Percentiles rank a stretch among this genome's conserved stretches.
Conservation (phyloP, 2,888 invertebrate genomes). For the Mallateleia sp. region DNA sequence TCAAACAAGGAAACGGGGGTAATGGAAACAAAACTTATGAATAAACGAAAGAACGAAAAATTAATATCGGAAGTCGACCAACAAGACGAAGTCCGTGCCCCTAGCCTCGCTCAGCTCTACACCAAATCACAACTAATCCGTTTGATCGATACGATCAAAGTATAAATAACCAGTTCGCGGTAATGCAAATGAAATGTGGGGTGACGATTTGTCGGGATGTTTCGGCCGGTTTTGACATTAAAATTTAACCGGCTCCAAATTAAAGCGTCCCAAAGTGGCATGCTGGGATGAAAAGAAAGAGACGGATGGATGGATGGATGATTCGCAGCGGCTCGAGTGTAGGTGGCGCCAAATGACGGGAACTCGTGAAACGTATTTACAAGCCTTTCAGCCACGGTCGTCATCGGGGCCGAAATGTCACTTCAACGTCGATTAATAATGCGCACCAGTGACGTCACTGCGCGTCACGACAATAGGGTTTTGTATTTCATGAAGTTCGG, state of each 20-base stretch:
- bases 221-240: conserved; percentile 17
- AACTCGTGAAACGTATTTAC: not conserved
- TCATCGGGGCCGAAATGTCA: too few species aligned
- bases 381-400: too few species aligned
- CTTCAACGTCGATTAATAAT: too few species aligned
- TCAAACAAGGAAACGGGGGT: conserved; percentile 22
- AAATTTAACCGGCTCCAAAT: conserved; percentile 26
- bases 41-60: conserved; percentile 57
- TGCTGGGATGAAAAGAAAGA: too few species aligned
- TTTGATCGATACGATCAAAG: conserved; percentile 62
- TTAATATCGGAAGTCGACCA: conserved; percentile 51
- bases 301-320: not conserved
- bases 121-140: conserved; percentile 75
- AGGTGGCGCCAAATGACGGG: not conserved
- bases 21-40: too few species aligned
- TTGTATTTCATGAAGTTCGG: too few species aligned
- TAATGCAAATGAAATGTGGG: conserved; percentile 67
- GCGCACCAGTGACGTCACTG: too few species aligned
- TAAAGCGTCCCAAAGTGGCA: conserved; percentile 15
- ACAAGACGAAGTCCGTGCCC: conserved; percentile 79
- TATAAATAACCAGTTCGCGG: conserved; percentile 69
- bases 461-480: too few species aligned
- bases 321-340: not conserved
- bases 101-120: conserved; percentile 80
- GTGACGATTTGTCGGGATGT: conserved; percentile 46